phyloP scores from a whole-genome alignment of 23 tunicate genomes.

The Ciona savignyi region DNA sequence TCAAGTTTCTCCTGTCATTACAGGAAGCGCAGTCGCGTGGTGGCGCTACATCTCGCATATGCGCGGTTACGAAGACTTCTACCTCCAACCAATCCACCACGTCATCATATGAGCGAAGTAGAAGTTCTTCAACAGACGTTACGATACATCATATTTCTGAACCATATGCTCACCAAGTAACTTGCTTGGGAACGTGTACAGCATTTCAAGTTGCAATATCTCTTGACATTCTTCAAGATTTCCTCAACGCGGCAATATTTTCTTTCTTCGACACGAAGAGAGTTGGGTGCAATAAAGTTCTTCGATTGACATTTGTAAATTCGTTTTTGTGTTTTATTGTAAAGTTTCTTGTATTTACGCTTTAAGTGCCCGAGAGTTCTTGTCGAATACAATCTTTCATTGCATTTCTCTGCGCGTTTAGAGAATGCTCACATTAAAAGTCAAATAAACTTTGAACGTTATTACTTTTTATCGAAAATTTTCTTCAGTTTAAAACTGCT shows the following conservation, averaged over 20 bases:
- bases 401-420: too few species aligned
- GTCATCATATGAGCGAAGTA: conserved; percentile 20
- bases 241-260: neutral
- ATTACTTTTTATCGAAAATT: too few species aligned
- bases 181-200: too few species aligned
- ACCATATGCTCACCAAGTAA: conserved; percentile 28
- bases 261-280: neutral
- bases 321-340: too few species aligned
- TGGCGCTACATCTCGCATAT: conserved; percentile 28
- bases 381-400: too few species aligned
- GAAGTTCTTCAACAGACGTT: conserved; percentile 42
- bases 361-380: too few species aligned
- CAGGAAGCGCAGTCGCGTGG: conserved; percentile 28
- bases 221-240: too few species aligned
- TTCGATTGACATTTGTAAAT: too few species aligned
- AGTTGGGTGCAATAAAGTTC: neutral
- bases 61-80: conserved; percentile 21
- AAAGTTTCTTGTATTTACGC: too few species aligned
- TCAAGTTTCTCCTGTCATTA: neutral
- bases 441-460: too few species aligned
- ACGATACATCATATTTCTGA: conserved; percentile 25
- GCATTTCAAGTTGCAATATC: neutral
- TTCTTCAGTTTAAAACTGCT: too few species aligned
- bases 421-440: too few species aligned
- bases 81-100: conserved; percentile 29